phyloP scores from a whole-genome alignment of 2,113 vertebrate species.

The Labeo catla region DNA sequence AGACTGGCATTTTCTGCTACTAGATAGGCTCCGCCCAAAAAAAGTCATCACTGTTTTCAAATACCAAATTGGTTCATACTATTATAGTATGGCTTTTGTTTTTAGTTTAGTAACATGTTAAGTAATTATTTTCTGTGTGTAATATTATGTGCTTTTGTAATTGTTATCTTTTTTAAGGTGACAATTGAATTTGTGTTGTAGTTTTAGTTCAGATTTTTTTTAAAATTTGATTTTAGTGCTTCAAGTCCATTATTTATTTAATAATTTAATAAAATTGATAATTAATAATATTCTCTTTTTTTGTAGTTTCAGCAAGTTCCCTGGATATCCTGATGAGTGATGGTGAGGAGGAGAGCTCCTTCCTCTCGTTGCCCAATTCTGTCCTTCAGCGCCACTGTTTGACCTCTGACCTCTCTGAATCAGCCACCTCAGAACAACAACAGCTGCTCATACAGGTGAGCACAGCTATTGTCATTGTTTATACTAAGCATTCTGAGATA shows the following conservation, averaged over 20 bases:
- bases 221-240: background rate
- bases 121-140: no score
- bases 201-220: no score
- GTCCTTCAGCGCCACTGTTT: constrained; percentile 75
- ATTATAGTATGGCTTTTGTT: background rate
- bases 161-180: background rate
- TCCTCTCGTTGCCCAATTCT: constrained; percentile 67
- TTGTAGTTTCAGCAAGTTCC: constrained; percentile 68
- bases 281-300: background rate
- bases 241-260: background rate
- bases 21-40: no score
- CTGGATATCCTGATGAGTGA: constrained; percentile 73
- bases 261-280: background rate
- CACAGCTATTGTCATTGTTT: background rate
- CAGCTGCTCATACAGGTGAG: constrained; percentile 75
- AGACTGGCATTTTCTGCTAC: no score
- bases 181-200: no score
- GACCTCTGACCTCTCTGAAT: constrained; percentile 69
- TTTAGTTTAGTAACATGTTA: background rate
- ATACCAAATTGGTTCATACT: no score
- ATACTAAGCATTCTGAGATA: background rate
- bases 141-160: background rate
- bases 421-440: constrained; percentile 62
- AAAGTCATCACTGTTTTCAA: no score
- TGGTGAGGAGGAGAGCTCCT: constrained; percentile 73